These are phyloP conservation scores for Hermetia illucens DNA, from an alignment of 1,140 invertebrate species.

Conservation along the genomic window DNA sequence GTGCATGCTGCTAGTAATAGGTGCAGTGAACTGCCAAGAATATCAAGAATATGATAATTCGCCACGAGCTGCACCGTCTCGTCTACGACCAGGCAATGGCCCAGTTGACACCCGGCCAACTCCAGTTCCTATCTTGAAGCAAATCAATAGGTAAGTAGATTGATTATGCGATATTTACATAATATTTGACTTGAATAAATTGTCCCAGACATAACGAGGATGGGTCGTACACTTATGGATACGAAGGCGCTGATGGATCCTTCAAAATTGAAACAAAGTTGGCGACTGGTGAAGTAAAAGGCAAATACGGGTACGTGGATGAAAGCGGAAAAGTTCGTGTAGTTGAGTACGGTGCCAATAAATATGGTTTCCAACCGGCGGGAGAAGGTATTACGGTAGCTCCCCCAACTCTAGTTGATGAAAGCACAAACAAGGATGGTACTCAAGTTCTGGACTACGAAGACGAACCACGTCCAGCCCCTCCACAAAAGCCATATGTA, in stretches of 20 bases:
- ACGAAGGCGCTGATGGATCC: conserved; percentile 68
- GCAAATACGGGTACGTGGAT: conserved; percentile 78
- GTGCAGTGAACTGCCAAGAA: too few species aligned
- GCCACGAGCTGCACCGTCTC: conserved; percentile 35
- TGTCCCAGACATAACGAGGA: conserved; percentile 64
- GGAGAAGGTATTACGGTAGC: conserved; percentile 76
- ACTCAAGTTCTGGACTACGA: conserved; percentile 30
- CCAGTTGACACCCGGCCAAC: conserved; percentile 37
- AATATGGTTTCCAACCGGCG: conserved; percentile 70
- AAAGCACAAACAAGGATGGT: conserved; percentile 41
- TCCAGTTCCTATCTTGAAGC: conserved; percentile 66
- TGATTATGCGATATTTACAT: too few species aligned
- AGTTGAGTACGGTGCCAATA: conserved; percentile 77
- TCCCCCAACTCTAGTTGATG: conserved; percentile 61
- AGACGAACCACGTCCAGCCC: conserved; percentile 31
- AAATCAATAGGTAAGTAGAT: conserved; percentile 54
- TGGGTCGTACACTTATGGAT: conserved; percentile 76
- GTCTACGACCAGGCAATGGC: conserved; percentile 32
- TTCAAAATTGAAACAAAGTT: conserved; percentile 78
- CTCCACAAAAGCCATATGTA: conserved; percentile 30
- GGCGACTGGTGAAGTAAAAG: conserved; percentile 61
- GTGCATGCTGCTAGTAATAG: too few species aligned
- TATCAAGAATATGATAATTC: conserved; percentile 42
- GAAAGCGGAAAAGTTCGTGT: conserved; percentile 60
- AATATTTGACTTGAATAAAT: neutral